Evolutionary conservation across 1,140 invertebrate genomes (phyloP).

Genomic region (Tetragonula clypearis): DNA sequence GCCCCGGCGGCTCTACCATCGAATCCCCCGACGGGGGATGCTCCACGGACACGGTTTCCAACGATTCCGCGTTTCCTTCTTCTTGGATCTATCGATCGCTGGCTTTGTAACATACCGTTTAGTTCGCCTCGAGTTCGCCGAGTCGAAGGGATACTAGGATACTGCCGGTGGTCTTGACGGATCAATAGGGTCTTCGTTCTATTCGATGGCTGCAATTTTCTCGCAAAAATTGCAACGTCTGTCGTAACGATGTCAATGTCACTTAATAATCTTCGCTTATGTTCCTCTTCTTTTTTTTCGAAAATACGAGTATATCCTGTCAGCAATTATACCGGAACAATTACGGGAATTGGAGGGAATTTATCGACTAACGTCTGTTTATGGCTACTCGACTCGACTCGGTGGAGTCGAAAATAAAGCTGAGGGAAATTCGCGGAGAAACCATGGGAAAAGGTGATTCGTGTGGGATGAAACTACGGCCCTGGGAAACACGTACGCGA

Average conservation of each 20-base stretch:
- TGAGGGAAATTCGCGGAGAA: background rate
- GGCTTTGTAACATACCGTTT: background rate
- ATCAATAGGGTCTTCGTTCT: too few species aligned
- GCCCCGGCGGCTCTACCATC: background rate
- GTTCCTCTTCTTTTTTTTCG: background rate
- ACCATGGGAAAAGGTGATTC: background rate
- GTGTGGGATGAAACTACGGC: constrained; percentile 44
- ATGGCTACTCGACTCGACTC: too few species aligned
- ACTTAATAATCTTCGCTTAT: too few species aligned
- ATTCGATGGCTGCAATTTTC: background rate
- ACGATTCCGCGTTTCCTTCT: constrained; percentile 5
- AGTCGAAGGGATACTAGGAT: background rate
- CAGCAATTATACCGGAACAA: too few species aligned
- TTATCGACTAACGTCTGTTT: background rate
- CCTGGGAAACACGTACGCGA: constrained; percentile 51
- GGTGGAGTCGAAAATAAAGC: background rate
- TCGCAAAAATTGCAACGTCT: too few species aligned
- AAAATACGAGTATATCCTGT: background rate
- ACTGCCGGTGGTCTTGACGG: too few species aligned
- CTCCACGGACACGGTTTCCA: background rate
- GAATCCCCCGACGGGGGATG: background rate
- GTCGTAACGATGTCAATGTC: too few species aligned
- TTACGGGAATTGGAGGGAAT: background rate
- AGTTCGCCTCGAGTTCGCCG: background rate
- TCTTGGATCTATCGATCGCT: background rate